Conservation (phyloP, 2,888 invertebrate species). For the Scrobipalpa costella region DNA sequence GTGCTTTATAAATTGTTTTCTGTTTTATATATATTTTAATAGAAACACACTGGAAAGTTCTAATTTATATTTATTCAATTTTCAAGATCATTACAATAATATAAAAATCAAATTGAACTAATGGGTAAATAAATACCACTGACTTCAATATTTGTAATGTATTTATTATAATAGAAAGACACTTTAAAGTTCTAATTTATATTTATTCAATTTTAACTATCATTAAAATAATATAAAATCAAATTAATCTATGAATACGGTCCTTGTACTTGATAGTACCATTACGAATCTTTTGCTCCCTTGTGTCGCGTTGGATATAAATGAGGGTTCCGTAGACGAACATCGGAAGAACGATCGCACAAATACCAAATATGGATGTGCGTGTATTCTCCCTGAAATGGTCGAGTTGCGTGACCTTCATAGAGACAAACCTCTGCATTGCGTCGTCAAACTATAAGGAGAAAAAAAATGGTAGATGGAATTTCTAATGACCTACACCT, state of each 20-base stretch:
- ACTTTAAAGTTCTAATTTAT: too few relatives aligned
- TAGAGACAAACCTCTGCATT: conserved; percentile 86
- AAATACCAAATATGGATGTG: conserved; percentile 75
- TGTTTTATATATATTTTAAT: too few relatives aligned
- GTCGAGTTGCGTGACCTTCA: conserved; percentile 84
- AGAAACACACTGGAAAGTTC: too few relatives aligned
- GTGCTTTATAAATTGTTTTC: background rate
- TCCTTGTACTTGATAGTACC: conserved; percentile 90
- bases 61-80: too few relatives aligned
- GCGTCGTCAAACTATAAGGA: conserved; percentile 92
- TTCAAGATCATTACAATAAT: too few relatives aligned
- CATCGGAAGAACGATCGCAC: conserved; percentile 80
- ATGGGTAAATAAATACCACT: too few relatives aligned
- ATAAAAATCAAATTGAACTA: too few relatives aligned
- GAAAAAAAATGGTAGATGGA: background rate
- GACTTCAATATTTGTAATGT: too few relatives aligned
- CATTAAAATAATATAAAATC: too few relatives aligned
- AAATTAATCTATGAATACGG: conserved; percentile 81
- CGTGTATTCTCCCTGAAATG: conserved; percentile 84
- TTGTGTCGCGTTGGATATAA: conserved; percentile 72
- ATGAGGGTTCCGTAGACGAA: conserved; percentile 74
- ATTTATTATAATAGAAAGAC: too few relatives aligned
- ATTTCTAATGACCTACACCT: too few relatives aligned
- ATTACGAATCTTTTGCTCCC: conserved; percentile 82
- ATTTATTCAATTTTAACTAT: too few relatives aligned